Percentiles rank a stretch among this genome's conserved stretches.
Evolutionary conservation across 2,888 invertebrate genomes (phyloP).

Genomic region (Seira musarum): DNA sequence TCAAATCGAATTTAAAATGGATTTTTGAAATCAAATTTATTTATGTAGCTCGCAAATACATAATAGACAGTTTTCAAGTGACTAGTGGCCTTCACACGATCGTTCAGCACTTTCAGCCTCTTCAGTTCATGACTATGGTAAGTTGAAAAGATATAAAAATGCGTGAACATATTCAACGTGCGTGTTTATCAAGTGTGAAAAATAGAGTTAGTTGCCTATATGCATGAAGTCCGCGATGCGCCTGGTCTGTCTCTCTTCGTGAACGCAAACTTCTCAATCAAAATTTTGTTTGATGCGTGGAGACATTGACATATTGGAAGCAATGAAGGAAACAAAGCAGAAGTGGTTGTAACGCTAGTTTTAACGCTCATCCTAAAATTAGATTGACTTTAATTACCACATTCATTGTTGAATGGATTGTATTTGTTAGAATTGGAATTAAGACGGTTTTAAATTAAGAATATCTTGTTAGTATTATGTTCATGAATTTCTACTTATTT

Average conservation of each 20-base stretch:
- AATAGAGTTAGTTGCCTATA: neutral
- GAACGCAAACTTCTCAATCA: neutral
- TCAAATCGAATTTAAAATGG: no score
- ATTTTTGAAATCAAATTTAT: no score
- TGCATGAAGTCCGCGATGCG: neutral
- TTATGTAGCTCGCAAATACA: constrained; percentile 67
- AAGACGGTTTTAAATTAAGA: no score
- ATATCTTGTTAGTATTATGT: no score
- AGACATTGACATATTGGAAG: constrained; percentile 14
- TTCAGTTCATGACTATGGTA: constrained; percentile 69
- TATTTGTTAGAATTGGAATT: no score
- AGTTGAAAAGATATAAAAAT: constrained; percentile 33
- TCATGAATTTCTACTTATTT: no score
- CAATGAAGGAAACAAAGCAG: constrained; percentile 4
- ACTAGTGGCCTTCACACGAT: constrained; percentile 67
- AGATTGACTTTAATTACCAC: neutral
- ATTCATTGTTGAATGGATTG: no score
- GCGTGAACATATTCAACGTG: constrained; percentile 12
- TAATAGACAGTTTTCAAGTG: constrained; percentile 66
- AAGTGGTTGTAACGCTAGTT: neutral
- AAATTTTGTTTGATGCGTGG: neutral
- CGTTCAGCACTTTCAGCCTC: constrained; percentile 69
- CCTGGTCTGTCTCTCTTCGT: neutral
- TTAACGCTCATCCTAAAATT: neutral
- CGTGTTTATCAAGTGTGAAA: constrained; percentile 44